A percentile compares a stretch with the other conserved stretches of the same genome.
phyloP scores from a whole-genome alignment of 1,140 invertebrate species.

The Danaus plexippus region DNA sequence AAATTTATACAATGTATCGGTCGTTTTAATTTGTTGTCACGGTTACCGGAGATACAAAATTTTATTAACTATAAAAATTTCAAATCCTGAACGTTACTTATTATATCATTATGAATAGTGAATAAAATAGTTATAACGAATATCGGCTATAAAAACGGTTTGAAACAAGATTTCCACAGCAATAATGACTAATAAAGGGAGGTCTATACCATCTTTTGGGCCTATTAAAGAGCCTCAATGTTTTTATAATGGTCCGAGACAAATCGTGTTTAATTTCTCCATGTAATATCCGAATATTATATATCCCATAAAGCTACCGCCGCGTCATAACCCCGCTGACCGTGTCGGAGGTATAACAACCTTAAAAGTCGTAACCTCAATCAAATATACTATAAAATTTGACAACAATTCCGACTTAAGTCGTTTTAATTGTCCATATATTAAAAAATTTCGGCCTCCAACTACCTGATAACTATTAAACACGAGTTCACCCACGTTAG shows the following conservation, averaged over 20 bases:
- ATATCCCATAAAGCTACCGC: constrained; percentile 59
- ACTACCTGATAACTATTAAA: constrained; percentile 68
- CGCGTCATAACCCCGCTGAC: constrained; percentile 38
- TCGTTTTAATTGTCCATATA: constrained; percentile 69
- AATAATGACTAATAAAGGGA: constrained; percentile 32
- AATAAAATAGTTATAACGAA: no score
- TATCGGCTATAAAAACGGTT: no score
- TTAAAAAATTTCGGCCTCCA: constrained; percentile 46
- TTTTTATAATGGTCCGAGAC: constrained; percentile 60
- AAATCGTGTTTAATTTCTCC: constrained; percentile 32
- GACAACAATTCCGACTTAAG: constrained; percentile 68
- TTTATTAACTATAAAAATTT: no score
- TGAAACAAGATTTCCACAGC: no score
- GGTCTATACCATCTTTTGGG: constrained; percentile 41
- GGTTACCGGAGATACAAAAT: no score
- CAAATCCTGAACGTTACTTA: no score
- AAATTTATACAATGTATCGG: no score
- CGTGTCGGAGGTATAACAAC: constrained; percentile 33
- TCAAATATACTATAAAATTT: constrained; percentile 68
- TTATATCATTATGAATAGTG: no score
- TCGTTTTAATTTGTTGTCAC: no score
- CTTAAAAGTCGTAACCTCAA: constrained; percentile 58
- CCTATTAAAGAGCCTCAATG: constrained; percentile 42
- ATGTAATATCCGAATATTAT: constrained; percentile 47
- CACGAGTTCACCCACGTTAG: constrained; percentile 67